These are phyloP conservation scores for Brachystomella parvula DNA, from an alignment of 1,140 invertebrate species.

Conservation along the genomic window DNA sequence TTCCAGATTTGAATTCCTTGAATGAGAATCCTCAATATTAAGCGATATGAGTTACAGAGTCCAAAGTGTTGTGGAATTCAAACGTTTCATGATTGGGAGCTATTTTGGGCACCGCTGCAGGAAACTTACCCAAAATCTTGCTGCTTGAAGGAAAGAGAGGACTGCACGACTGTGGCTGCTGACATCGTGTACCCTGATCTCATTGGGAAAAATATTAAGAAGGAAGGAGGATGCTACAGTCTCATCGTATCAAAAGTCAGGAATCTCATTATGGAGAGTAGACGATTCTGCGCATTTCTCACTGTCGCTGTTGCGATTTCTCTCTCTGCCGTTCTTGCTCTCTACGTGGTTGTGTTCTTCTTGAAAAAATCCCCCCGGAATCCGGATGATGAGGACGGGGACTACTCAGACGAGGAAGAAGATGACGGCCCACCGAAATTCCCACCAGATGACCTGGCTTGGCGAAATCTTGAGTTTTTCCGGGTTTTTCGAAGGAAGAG, in stretches of 20 bases:
- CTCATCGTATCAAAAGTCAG: background rate
- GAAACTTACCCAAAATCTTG: background rate
- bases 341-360: conserved; percentile 1
- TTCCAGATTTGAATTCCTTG: too few relatives aligned
- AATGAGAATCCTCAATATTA: too few relatives aligned
- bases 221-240: background rate
- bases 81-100: background rate
- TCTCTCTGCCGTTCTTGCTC: background rate
- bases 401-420: background rate
- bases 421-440: background rate
- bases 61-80: background rate
- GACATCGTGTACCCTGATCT: conserved; percentile 1
- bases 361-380: background rate
- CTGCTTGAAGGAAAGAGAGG: background rate
- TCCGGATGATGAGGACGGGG: background rate
- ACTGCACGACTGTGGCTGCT: background rate
- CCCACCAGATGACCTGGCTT: background rate
- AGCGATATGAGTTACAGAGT: too few relatives aligned
- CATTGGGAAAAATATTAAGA: background rate
- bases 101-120: background rate
- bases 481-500: background rate
- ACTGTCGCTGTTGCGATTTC: background rate
- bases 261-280: background rate
- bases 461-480: background rate
- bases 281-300: background rate